Percentiles rank a stretch among this genome's conserved stretches.
Conservation (phyloP, 2,113 vertebrate species). For the Tyto alba region DNA sequence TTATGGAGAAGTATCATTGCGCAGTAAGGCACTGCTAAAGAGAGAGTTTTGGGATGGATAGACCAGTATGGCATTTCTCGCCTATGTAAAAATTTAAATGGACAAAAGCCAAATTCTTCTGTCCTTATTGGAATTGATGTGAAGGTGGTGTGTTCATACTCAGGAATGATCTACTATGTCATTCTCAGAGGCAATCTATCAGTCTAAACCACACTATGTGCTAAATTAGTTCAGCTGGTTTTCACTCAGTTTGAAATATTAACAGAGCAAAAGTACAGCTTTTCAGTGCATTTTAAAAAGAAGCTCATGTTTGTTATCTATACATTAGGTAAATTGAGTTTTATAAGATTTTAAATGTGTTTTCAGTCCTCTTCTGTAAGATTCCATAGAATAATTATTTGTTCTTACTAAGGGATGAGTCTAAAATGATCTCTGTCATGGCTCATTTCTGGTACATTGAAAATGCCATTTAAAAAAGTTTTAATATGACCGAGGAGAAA, state of each 20-base stretch:
- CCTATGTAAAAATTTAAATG: not conserved
- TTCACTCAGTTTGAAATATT: not conserved
- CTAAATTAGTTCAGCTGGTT: no score
- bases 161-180: not conserved
- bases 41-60: not conserved
- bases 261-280: not conserved
- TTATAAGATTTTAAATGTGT: not conserved
- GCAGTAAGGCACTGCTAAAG: not conserved
- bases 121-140: not conserved
- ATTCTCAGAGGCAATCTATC: not conserved
- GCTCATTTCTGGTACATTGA: not conserved
- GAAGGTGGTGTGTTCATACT: not conserved
- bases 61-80: not conserved
- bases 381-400: not conserved
- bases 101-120: not conserved
- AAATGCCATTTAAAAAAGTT: not conserved
- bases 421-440: not conserved
- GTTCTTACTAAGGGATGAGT: not conserved
- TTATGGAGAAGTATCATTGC: not conserved
- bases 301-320: not conserved
- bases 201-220: fast-evolving
- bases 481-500: not conserved
- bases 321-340: not conserved
- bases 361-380: not conserved
- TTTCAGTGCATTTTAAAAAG: not conserved